Conservation (phyloP, 2,797 vertebrate species). For the Heteromormyrus szaboi region DNA sequence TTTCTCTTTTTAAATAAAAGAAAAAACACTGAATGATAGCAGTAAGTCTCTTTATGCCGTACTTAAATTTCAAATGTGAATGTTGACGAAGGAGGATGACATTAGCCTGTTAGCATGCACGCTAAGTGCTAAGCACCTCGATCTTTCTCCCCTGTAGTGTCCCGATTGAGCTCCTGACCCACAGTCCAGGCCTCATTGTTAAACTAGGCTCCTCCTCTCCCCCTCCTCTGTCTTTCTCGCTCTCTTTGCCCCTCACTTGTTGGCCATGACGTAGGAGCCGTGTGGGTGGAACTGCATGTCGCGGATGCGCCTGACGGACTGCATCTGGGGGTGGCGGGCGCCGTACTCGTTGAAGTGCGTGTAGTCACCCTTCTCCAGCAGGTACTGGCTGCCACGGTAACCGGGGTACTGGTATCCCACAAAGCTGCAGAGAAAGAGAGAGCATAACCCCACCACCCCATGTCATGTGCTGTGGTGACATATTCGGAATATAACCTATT, state of each 20-base stretch:
- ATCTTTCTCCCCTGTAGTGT: no score
- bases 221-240: conserved; percentile 13
- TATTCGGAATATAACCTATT: not conserved
- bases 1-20: not conserved
- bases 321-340: conserved; percentile 62
- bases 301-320: conserved; percentile 62
- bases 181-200: not conserved
- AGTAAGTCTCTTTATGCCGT: not conserved
- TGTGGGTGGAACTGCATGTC: conserved; percentile 70
- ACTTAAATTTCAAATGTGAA: not conserved
- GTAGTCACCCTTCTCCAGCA: conserved; percentile 66
- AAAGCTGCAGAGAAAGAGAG: conserved; percentile 45
- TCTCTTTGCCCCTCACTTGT: conserved; percentile 52
- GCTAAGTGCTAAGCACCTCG: not conserved
- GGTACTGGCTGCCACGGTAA: conserved; percentile 65
- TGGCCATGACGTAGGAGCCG: conserved; percentile 55
- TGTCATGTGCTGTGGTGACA: not conserved
- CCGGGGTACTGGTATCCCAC: conserved; percentile 68
- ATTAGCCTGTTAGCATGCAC: not conserved
- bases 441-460: not conserved
- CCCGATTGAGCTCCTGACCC: not conserved
- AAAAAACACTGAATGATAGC: not conserved
- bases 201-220: not conserved
- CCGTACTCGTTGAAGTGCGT: conserved; percentile 64
- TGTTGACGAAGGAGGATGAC: not conserved